Conservation (phyloP, 2,113 vertebrate species). For the Crotophaga sulcirostris region DNA sequence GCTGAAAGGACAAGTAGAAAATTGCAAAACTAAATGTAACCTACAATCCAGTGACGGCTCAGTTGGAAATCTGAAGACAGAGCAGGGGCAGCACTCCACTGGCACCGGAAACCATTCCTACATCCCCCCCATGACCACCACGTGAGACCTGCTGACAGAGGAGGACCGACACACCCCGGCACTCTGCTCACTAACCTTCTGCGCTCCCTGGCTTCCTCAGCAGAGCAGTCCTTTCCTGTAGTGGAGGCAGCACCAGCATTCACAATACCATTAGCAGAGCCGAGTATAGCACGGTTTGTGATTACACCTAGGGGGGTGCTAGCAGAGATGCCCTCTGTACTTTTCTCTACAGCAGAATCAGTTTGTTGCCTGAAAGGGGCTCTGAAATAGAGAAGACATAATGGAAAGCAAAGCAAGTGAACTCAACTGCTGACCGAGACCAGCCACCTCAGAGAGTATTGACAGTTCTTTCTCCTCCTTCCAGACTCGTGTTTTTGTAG, state of each 20-base stretch:
- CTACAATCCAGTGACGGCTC: neutral
- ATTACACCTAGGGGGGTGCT: conserved; percentile 76
- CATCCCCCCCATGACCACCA: neutral
- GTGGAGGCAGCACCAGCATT: conserved; percentile 37
- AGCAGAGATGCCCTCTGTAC: conserved; percentile 54
- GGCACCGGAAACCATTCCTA: neutral
- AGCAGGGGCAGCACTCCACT: neutral
- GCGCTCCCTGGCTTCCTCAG: conserved; percentile 73
- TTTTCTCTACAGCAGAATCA: conserved; percentile 73
- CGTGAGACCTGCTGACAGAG: neutral
- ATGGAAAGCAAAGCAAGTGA: conserved; percentile 60
- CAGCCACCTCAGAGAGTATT: neutral
- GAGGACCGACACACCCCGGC: neutral
- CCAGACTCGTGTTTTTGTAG: neutral
- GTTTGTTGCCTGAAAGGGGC: conserved; percentile 71
- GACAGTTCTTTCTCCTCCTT: neutral
- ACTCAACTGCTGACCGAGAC: neutral
- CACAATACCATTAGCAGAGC: conserved; percentile 66
- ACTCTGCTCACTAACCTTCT: conserved; percentile 72
- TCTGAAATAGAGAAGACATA: conserved; percentile 73
- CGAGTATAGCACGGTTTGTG: conserved; percentile 68
- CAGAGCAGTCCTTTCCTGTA: conserved; percentile 66
- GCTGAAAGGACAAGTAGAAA: neutral
- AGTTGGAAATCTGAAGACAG: neutral
- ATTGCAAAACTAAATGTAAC: neutral